Conservation (phyloP, 2,113 vertebrate species). For the Anoplopoma fimbria region DNA sequence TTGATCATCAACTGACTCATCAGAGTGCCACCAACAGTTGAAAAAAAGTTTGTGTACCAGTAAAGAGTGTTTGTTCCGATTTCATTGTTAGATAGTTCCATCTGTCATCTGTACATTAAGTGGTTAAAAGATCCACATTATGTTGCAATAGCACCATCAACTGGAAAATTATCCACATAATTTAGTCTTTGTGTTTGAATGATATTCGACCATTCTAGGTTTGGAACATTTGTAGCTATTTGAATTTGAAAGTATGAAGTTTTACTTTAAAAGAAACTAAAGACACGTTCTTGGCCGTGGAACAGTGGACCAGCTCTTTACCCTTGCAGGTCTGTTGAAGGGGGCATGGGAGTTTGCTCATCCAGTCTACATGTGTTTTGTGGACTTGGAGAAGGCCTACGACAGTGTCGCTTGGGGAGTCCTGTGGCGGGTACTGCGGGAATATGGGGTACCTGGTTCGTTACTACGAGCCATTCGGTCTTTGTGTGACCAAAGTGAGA, state of each 20-base stretch:
- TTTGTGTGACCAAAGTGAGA: no score
- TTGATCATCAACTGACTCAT: conserved; percentile 20
- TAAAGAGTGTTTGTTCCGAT: not conserved
- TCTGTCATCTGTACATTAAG: not conserved
- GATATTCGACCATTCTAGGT: not conserved
- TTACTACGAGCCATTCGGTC: no score
- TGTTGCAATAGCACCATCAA: not conserved
- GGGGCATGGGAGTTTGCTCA: no score
- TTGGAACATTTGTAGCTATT: not conserved
- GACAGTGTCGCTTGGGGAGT: no score
- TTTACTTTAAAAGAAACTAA: not conserved
- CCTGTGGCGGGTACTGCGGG: no score
- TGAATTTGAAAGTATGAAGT: no score
- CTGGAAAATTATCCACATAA: not conserved
- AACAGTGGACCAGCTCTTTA: no score
- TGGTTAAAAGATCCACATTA: not conserved
- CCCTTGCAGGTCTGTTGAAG: no score
- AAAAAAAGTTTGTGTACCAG: not conserved
- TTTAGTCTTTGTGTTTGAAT: not conserved
- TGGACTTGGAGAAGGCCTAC: no score
- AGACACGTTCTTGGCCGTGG: no score
- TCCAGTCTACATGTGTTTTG: no score
- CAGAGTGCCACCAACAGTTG: not conserved
- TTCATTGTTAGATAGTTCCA: not conserved
- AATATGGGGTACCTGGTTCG: no score